Percentiles rank a stretch among this genome's conserved stretches.
phyloP scores from a whole-genome alignment of 2,797 vertebrate species.

The Acrocephalus scirpaceus region DNA sequence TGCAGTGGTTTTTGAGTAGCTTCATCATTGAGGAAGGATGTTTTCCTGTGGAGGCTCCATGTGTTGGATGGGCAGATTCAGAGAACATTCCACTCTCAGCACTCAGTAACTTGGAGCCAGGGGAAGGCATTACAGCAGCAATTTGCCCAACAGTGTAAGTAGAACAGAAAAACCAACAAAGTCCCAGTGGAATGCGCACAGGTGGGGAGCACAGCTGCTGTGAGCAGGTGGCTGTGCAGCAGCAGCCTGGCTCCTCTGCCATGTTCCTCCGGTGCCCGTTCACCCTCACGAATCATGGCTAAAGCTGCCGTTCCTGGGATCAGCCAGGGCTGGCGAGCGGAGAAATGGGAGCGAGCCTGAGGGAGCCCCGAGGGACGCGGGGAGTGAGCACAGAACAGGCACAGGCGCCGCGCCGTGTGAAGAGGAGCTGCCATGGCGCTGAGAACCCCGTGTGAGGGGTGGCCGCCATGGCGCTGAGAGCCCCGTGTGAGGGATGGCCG shows the following conservation, averaged over 20 bases:
- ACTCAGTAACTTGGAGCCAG: fast-evolving
- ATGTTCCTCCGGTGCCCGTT: no score
- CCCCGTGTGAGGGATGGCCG: background rate
- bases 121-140: background rate
- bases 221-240: background rate
- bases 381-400: background rate
- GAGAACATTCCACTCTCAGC: background rate
- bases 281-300: background rate
- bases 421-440: fast-evolving
- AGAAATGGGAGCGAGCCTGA: no score
- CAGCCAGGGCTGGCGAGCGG: background rate
- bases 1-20: background rate
- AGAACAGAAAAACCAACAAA: background rate
- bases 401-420: fast-evolving
- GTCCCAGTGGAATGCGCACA: background rate
- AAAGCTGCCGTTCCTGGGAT: background rate
- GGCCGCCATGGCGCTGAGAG: background rate
- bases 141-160: background rate
- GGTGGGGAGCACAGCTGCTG: background rate
- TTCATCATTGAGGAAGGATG: background rate
- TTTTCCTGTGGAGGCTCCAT: background rate
- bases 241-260: background rate
- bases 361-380: no score
- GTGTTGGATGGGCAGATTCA: background rate
- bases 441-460: no score